Base-by-base conservation (phyloP, 2,797 vertebrate species). In the Halcyon chelicuti region DNA sequence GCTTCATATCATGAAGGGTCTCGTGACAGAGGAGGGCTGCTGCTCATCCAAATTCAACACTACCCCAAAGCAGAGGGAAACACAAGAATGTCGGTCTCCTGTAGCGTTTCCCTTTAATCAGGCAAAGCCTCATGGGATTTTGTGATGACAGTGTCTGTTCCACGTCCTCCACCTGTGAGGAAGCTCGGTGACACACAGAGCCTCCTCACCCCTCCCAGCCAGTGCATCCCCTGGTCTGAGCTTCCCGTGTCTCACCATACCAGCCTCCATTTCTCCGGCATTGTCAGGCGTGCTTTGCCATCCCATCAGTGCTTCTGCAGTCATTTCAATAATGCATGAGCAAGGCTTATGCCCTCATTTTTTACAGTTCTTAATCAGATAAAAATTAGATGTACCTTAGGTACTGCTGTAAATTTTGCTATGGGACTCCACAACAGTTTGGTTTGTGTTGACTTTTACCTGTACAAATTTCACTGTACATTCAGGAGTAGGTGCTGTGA, bases 221-320 rank as follows among this genome's bases (percentile, higher is more conserved):
- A 0, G n/a, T 3, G 23, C 65, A 23, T 22, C 6, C 2, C 0
- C 29, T 0, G 0, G 42, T 74, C 55, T 1, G 2, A 66, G 68
- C 54, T 71, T 55, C 57, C 33, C 3, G 7, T 3, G 0, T 49
- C 78, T 81, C 2, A 0, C 40, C 4, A 8, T 13, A 18, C 1
- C 1, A 83, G 79, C 70, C 49, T 72, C 73, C 4, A 0, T 37
- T 74, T 75, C 63, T 52, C 78, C 0, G 0, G 87, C 79, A n/a
- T 5, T 7, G 0, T 37, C 81, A 89, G 81, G 58, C 80, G 39
- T 0, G 0, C 42, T 70, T 42, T 65, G 66, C 77, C 47, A 58
- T 26, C 55, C 91, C 0, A 0, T 33, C 83, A 85, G 76, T 6
- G 0, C 37, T 44, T 14, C 85, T 77, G 72, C 85, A 71, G 87